Evolutionary conservation across 1,140 invertebrate species (phyloP), one percentile per base, ranked within the genome.

Genomic region (Drosophila sproati): DNA sequence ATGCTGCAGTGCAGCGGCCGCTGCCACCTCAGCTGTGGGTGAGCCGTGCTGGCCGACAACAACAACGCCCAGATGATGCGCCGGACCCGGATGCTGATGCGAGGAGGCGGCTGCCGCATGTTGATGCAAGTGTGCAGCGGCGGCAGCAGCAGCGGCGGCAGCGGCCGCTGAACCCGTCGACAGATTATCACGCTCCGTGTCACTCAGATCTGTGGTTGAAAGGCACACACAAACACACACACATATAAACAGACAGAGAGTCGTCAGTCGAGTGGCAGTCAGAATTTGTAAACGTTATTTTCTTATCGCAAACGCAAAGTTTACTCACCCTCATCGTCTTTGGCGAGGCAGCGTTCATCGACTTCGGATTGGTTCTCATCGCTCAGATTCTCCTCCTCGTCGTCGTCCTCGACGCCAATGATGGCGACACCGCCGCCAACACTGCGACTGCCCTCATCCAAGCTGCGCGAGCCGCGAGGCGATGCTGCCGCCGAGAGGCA

Each of bases 351-450:
- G 67, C 90, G 91, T 75, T 92, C 92, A 81, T 93, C 91, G 73
- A 91, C 85, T 82, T 93, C 92, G 50, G 92, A 92, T 93, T 93
- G 92, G 96, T 96, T 96, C 93, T 97, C 96, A 92, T 97, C 96
- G 91, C 97, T 97, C 74, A 97, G 96, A 91, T 97, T 96, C 71
- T 97, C 96, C 77, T 97, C 96, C 78, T 97, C 96, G 52, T 94
- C 94, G 57, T 97, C 96, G 39, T 92, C 91, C 39, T 91, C 91
- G 10, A 92, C 83, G 8, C 86, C 85, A 51, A 90, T 89, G 0
- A 89, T 77, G 4, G 70, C 77, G 4, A 67, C 77, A 39, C 96
- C 96, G 67, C 96, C 95, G 77, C 96, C 78, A 10, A 78, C 59
- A 6, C 82, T 96, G 69, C 78, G 93, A 85, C 73, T 93, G 89